Percentiles rank a stretch among this genome's conserved stretches.
Evolutionary conservation across 2,797 vertebrate species (phyloP).

Genomic region (Danio kyathit): DNA sequence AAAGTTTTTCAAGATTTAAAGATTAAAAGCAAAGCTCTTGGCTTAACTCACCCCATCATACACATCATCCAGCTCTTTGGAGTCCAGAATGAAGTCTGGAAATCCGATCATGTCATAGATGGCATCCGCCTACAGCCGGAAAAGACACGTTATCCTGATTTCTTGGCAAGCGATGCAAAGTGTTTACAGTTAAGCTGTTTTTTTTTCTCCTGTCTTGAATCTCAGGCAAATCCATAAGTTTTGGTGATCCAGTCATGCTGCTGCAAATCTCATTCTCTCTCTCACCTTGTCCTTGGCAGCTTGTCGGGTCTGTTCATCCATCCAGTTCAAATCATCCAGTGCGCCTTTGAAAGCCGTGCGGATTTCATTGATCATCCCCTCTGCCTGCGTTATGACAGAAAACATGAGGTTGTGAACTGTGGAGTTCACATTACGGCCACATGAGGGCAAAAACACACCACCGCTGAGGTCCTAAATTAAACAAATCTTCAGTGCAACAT

Average conservation of each 20-base stretch:
- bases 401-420: neutral
- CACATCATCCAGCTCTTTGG: conserved; percentile 94
- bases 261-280: neutral
- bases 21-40: conserved; percentile 3
- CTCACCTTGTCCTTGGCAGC: conserved; percentile 95
- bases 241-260: neutral
- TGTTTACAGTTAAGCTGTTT: conserved; percentile 38
- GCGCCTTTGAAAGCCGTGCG: conserved; percentile 89
- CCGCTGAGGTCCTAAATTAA: neutral
- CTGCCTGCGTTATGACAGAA: conserved; percentile 79
- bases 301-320: conserved; percentile 89
- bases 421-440: conserved; percentile 40
- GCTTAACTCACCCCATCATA: conserved; percentile 90
- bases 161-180: neutral
- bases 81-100: conserved; percentile 95
- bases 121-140: conserved; percentile 85
- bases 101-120: conserved; percentile 99
- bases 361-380: conserved; percentile 95
- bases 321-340: conserved; percentile 89
- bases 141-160: conserved; percentile 1
- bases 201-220: neutral
- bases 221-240: neutral
- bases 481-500: neutral
- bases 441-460: conserved; percentile 39
- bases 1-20: neutral